Evolutionary conservation across 23 tunicate species (phyloP), one percentile per base, ranked within the genome.

Genomic region (Halocynthia roretzi): DNA sequence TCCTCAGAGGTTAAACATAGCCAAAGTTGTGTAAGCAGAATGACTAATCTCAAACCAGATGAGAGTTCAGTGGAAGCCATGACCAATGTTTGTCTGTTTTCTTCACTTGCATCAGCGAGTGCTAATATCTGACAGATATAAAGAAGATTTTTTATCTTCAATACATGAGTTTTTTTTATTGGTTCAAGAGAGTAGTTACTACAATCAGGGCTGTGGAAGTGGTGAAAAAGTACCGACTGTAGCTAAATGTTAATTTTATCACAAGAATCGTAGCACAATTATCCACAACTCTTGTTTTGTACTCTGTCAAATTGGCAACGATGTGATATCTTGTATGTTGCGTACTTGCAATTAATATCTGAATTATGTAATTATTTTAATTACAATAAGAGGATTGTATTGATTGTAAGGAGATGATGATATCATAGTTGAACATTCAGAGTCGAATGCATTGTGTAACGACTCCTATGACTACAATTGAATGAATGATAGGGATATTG

Each of bases 61-160:
- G 83, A 85, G 7, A 89, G 71, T 15, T 72, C 77, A 62, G 51
- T 49, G 60, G 75, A 68, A 50, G 71, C 58, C 52, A 44, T 70
- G 55, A 77, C 68, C 48, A 84, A 67, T 7, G 61, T 49, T 53
- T 75, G 76, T 7, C 81, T 75, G 53, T 83, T 80, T 64, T 89
- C 82, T 66, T 70, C 84, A 18, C 82, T 48, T 7, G 96, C 88
- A 50, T 84, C 85, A 54, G 85, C 89, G 18, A 89, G 82, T 6
- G 96, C 83, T 48, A 83, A 21, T 48, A 88, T 68, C 95, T 88
- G 68, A 72, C 75, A 54, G 17, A 22, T 23, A 62, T 72, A 68
- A 15, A 12, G 20, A 60, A 15, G n/a, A 60, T n/a, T 60, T 60
- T 60, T 15, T 15, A 60, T 15, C n/a, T 60, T 15, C 17, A n/a